These are phyloP conservation scores for Peromyscus maniculatus DNA, from an alignment of 2,113 vertebrate genomes.

Conservation along the genomic window DNA sequence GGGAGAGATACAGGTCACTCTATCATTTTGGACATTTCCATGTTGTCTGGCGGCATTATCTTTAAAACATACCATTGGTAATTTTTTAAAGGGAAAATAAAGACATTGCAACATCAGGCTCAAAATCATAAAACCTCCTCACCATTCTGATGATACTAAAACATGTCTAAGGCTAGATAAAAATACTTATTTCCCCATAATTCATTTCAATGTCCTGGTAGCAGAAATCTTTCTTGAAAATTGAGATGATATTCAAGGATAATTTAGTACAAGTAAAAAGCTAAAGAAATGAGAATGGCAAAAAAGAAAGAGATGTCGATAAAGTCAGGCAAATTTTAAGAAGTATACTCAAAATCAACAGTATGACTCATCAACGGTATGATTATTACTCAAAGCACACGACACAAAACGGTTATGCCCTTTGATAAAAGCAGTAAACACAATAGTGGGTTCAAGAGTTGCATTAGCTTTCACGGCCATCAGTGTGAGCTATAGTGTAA, in stretches of 20 bases:
- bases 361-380: not conserved
- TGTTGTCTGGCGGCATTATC: not conserved
- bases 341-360: not conserved
- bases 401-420: not conserved
- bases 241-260: not conserved
- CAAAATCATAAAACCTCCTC: not conserved
- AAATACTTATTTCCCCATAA: not conserved
- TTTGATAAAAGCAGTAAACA: conserved; percentile 37
- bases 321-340: not conserved
- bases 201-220: not conserved
- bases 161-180: too few species aligned
- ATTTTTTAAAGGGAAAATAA: not conserved
- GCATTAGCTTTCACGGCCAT: conserved; percentile 23
- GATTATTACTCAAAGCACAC: conserved; percentile 30
- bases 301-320: not conserved
- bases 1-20: not conserved
- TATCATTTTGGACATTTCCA: not conserved
- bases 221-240: not conserved
- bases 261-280: conserved; percentile 48
- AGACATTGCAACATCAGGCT: not conserved
- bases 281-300: not conserved
- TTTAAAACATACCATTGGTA: not conserved
- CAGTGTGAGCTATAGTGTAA: not conserved
- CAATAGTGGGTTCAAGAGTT: conserved; percentile 7
- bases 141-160: not conserved